phyloP scores from a whole-genome alignment of 1,140 invertebrate species.

The Saccostrea cuccullata region DNA sequence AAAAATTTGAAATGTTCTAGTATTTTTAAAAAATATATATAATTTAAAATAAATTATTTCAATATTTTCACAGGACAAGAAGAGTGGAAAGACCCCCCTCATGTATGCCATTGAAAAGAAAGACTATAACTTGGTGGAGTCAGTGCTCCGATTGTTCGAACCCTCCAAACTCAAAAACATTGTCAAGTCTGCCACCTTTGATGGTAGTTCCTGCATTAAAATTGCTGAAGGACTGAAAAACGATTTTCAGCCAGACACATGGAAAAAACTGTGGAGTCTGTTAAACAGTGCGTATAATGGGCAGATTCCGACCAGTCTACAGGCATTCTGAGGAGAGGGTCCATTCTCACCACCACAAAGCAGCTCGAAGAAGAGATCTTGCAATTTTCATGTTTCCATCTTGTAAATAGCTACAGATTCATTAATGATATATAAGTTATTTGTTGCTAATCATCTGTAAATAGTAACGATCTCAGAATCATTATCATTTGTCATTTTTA shows the following conservation, averaged over 20 bases:
- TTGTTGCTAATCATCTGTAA: slow-evolving; percentile 18
- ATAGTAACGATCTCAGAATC: slow-evolving; percentile 3
- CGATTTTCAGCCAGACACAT: slow-evolving; percentile 56
- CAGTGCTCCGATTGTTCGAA: slow-evolving; percentile 63
- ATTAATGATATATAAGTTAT: slow-evolving; percentile 23
- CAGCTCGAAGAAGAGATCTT: slow-evolving; percentile 33
- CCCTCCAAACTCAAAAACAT: slow-evolving; percentile 62
- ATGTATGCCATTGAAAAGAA: slow-evolving; percentile 72
- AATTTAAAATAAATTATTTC: background rate
- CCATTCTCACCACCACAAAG: background rate
- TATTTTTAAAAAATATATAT: background rate
- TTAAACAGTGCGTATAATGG: slow-evolving; percentile 60
- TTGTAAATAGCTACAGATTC: background rate
- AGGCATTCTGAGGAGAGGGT: background rate
- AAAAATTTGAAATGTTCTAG: background rate
- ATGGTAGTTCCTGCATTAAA: slow-evolving; percentile 67
- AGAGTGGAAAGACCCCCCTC: slow-evolving; percentile 73
- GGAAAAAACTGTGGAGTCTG: slow-evolving; percentile 62
- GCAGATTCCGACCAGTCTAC: slow-evolving; percentile 31
- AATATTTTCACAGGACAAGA: slow-evolving; percentile 66
- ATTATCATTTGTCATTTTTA: background rate
- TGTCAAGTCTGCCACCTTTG: slow-evolving; percentile 68
- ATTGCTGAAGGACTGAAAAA: slow-evolving; percentile 65
- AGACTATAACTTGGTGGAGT: slow-evolving; percentile 66
- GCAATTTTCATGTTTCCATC: slow-evolving; percentile 7